Base-by-base conservation (phyloP, 2,888 invertebrate species). In the Drosophila fulvimacula region DNA sequence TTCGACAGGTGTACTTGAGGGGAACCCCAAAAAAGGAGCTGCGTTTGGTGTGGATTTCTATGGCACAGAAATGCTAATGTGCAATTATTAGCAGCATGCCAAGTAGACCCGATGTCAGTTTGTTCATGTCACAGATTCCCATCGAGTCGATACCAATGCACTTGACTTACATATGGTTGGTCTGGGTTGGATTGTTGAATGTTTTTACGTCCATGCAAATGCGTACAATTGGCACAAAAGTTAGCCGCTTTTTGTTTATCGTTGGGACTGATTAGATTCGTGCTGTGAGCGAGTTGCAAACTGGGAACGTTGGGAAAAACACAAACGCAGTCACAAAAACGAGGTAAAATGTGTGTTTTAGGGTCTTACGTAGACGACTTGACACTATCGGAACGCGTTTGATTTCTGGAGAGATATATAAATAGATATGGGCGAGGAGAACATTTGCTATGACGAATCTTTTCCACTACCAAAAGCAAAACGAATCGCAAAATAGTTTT, bases 21-120 rank as follows among this genome's bases (percentile, higher is more conserved):
- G 48, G 34, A 32, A 19, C 10, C 61, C 72, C 79, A 49, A 58
- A 73, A 53, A 77, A 62, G 69, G 73, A 60, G 59, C 30, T 41
- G 19, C 15, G 2, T 5, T 30, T 15, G 30, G 55, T 64, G 52
- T 34, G 32, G 61, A 55, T 68, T 61, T 67, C 67, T 65, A 49
- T 73, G 69, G 51, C 63, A 59, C 57, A 67, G 73, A 57, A 81
- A 71, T 79, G 73, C 67, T 69, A 84, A 82, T 85, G 71, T 68
- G 41, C 42, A 66, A 72, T 79, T 79, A 78, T 59, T 78, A 79
- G 24, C 55, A 38, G 48, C 60, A 59, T 78, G 79, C 59, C 60
- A 75, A 72, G 52, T 65, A 52, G n/a, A 11, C 55, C 27, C 34
- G 36, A 34, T 60, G 3, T 44, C 17, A 38, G 10, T 21, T 38